These are phyloP conservation scores for Mylabris sibirica DNA, from an alignment of 2,888 invertebrate species.

Conservation along the genomic window DNA sequence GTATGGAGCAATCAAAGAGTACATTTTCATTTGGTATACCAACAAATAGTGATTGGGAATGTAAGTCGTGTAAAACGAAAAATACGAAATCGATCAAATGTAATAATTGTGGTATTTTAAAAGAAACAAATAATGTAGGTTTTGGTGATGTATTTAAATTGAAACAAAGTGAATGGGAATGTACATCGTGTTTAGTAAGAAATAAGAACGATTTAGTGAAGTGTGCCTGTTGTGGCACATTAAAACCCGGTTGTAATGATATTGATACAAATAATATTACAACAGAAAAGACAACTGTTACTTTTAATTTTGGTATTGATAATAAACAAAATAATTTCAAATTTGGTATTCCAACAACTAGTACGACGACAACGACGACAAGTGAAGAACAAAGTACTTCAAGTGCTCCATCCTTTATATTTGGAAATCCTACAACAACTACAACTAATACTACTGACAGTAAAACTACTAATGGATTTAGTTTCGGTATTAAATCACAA, in stretches of 20 bases:
- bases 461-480: slow-evolving; percentile 15
- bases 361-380: slow-evolving; percentile 16
- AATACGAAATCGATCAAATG: slow-evolving; percentile 58
- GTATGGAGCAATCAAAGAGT: slow-evolving; percentile 19
- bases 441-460: slow-evolving; percentile 19
- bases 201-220: slow-evolving; percentile 60
- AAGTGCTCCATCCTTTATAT: slow-evolving; percentile 35
- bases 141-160: slow-evolving; percentile 32
- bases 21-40: slow-evolving; percentile 50
- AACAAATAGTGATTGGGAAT: slow-evolving; percentile 24
- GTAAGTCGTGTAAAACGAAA: slow-evolving; percentile 23
- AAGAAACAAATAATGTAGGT: slow-evolving; percentile 57
- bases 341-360: slow-evolving; percentile 54
- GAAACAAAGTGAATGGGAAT: slow-evolving; percentile 63
- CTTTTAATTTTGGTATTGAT: slow-evolving; percentile 64
- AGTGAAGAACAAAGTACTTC: slow-evolving; percentile 28
- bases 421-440: slow-evolving; percentile 37
- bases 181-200: slow-evolving; percentile 64
- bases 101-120: slow-evolving; percentile 64
- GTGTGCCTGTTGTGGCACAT: slow-evolving; percentile 68
- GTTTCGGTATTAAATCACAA: slow-evolving; percentile 26
- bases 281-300: slow-evolving; percentile 45
- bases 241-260: slow-evolving; percentile 60
- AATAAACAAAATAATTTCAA: slow-evolving; percentile 57
- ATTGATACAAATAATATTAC: slow-evolving; percentile 23